phyloP scores from a whole-genome alignment of 2,797 vertebrate species.

The Chrysocyon brachyurus region DNA sequence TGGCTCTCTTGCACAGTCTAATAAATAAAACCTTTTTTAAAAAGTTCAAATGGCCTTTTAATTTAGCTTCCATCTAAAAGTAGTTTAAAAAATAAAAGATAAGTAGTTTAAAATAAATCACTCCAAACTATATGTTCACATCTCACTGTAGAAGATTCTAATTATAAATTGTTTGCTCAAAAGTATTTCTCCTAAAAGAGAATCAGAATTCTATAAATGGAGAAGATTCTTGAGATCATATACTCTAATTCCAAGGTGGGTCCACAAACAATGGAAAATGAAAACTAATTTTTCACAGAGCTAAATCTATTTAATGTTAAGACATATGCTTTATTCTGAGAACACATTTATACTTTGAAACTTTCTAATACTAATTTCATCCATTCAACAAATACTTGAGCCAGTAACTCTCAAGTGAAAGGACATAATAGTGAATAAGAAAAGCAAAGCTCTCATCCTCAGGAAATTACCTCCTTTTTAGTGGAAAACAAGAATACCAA shows the following conservation, averaged over 20 bases:
- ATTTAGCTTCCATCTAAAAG: neutral
- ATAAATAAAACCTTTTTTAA: neutral
- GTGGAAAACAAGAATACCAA: neutral
- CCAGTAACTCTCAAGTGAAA: neutral
- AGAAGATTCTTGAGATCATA: neutral
- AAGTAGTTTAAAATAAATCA: neutral
- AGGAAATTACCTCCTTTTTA: neutral
- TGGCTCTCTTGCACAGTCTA: neutral
- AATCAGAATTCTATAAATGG: neutral
- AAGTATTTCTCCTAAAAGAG: slow-evolving; percentile 23
- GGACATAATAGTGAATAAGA: neutral
- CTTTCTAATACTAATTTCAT: slow-evolving; percentile 29
- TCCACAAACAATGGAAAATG: slow-evolving; percentile 40
- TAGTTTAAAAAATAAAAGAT: neutral
- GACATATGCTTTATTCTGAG: neutral
- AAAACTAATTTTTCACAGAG: neutral
- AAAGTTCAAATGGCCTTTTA: slow-evolving; percentile 15
- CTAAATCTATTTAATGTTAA: slow-evolving; percentile 50
- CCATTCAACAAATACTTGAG: slow-evolving; percentile 5
- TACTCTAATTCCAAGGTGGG: neutral
- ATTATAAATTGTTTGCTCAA: slow-evolving; percentile 43
- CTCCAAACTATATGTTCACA: neutral
- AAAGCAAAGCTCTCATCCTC: neutral
- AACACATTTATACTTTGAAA: neutral
- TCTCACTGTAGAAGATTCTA: slow-evolving; percentile 3